Conservation (phyloP, 2,113 vertebrate species). For the Suricata suricatta region DNA sequence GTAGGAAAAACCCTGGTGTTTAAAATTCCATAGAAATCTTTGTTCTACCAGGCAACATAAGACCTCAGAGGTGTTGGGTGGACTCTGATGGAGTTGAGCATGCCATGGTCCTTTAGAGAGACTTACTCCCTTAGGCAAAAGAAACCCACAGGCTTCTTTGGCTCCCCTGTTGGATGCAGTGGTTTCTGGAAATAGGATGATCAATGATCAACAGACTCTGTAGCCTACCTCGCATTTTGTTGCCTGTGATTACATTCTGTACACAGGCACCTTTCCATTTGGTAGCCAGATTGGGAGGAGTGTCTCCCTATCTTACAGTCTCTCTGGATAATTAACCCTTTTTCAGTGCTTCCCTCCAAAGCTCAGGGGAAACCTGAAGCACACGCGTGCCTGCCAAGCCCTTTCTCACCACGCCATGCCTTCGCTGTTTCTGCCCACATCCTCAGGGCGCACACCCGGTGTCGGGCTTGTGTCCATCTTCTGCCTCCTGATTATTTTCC, state of each 20-base stretch:
- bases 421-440: neutral
- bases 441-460: neutral
- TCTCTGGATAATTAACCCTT: slow-evolving; percentile 27
- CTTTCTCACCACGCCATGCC: neutral
- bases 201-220: neutral
- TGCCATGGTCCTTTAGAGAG: neutral
- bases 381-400: neutral
- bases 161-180: no score
- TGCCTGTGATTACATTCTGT: neutral
- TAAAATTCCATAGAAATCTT: neutral
- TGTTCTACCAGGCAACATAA: neutral
- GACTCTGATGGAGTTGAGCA: neutral
- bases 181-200: neutral
- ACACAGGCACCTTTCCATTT: neutral
- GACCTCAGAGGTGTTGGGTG: no score
- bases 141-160: neutral
- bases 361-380: slow-evolving; percentile 51
- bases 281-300: slow-evolving; percentile 58
- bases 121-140: neutral
- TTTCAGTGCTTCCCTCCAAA: neutral
- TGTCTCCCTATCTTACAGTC: neutral
- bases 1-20: neutral
- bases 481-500: slow-evolving; percentile 59
- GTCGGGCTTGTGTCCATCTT: slow-evolving; percentile 18
- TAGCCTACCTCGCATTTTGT: neutral